Evolutionary conservation across 2,797 vertebrate species (phyloP).

Genomic region (Danio kyathit): DNA sequence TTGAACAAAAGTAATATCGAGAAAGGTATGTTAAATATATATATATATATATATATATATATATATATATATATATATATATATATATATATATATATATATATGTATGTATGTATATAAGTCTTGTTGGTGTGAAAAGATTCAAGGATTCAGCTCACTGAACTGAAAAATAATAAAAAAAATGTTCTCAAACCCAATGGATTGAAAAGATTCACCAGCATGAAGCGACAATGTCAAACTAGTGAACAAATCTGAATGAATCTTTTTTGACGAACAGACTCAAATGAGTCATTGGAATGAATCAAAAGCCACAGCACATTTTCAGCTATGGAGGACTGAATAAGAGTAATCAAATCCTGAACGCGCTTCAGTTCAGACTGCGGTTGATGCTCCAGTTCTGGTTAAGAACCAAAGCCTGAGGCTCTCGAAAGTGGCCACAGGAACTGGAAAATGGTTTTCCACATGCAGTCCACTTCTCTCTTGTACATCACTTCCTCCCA

Average conservation of each 20-base stretch:
- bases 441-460: constrained; percentile 30
- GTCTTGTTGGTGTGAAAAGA: no score
- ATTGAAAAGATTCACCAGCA: neutral
- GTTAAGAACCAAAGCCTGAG: neutral
- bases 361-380: neutral
- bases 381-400: neutral
- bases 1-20: no score
- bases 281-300: neutral
- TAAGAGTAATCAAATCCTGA: neutral
- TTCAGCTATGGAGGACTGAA: neutral
- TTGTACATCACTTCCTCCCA: constrained; percentile 15
- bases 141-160: no score
- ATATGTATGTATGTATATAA: no score
- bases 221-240: neutral
- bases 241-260: neutral
- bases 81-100: no score
- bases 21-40: no score
- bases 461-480: constrained; percentile 31
- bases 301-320: neutral
- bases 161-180: no score
- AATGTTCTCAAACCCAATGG: no score
- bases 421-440: constrained; percentile 12
- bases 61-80: no score
- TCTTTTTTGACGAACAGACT: neutral
- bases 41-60: no score